Percentiles rank a stretch among this genome's conserved stretches.
phyloP scores from a whole-genome alignment of 2,888 invertebrate species.

The Scaptomyza tumidula region DNA sequence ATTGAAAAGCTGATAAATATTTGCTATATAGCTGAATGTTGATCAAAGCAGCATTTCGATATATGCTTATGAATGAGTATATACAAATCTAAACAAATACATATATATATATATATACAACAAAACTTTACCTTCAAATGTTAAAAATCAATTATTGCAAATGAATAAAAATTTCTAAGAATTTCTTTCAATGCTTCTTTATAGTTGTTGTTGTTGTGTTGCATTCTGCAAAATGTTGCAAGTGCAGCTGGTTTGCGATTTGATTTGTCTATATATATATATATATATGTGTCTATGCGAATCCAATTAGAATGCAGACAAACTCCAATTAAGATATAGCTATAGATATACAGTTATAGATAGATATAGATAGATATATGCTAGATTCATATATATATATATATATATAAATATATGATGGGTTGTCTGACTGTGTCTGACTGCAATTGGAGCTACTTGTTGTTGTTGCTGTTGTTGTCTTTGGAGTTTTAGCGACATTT shows the following conservation, averaged over 20 bases:
- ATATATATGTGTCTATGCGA: slow-evolving; percentile 8
- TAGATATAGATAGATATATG: slow-evolving; percentile 16
- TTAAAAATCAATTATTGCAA: slow-evolving; percentile 56
- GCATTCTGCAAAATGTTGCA: slow-evolving; percentile 36
- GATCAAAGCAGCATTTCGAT: not conserved
- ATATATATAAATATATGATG: slow-evolving; percentile 16
- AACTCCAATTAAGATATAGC: slow-evolving; percentile 60
- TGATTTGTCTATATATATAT: slow-evolving; percentile 13
- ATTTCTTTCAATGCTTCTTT: slow-evolving; percentile 29
- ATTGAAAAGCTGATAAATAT: not conserved
- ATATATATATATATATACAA: not conserved
- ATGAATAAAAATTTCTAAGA: slow-evolving; percentile 43
- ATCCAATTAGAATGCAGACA: slow-evolving; percentile 55
- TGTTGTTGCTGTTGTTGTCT: slow-evolving; percentile 40
- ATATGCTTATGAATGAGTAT: too few relatives aligned
- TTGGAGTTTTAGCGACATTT: slow-evolving; percentile 40
- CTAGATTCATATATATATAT: not conserved
- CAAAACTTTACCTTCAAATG: slow-evolving; percentile 25
- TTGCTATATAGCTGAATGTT: not conserved
- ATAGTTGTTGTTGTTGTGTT: slow-evolving; percentile 12
- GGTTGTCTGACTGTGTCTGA: slow-evolving; percentile 27
- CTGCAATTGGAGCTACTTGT: slow-evolving; percentile 37
- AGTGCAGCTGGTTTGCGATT: slow-evolving; percentile 35
- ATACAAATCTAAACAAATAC: not conserved
- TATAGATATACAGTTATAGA: slow-evolving; percentile 35